These are phyloP conservation scores for Antennarius maculatus DNA, from an alignment of 2,797 vertebrate species.

Conservation along the genomic window DNA sequence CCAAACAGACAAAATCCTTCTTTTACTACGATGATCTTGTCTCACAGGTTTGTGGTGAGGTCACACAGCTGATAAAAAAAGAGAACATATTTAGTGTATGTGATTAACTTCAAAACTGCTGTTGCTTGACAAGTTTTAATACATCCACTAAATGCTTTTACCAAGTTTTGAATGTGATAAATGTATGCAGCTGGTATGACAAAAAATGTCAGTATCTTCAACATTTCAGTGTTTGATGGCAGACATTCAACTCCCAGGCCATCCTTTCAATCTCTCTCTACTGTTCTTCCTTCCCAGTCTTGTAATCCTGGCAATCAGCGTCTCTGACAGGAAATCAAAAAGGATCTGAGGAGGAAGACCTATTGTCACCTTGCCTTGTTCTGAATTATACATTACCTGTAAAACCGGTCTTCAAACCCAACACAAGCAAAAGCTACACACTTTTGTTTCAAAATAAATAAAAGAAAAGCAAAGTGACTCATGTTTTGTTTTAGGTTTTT, in stretches of 20 bases:
- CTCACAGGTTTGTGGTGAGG: not conserved
- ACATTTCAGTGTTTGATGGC: not conserved
- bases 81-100: too few relatives aligned
- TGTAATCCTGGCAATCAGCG: conserved; percentile 41
- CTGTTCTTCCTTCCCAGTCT: conserved; percentile 12
- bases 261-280: conserved; percentile 4
- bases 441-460: too few relatives aligned
- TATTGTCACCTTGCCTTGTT: conserved; percentile 26
- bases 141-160: not conserved
- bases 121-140: too few relatives aligned
- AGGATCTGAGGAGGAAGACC: conserved; percentile 28
- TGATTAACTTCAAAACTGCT: too few relatives aligned
- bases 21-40: too few relatives aligned
- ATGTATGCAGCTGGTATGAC: not conserved
- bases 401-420: not conserved
- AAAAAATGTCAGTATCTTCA: not conserved
- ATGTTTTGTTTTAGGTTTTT: too few relatives aligned
- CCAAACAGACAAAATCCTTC: too few relatives aligned
- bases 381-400: not conserved
- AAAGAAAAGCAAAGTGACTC: too few relatives aligned
- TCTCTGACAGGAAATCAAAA: conserved; percentile 59
- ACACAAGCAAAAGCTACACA: not conserved
- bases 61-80: too few relatives aligned
- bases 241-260: not conserved
- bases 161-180: too few relatives aligned